Evolutionary conservation across 2,888 invertebrate genomes (phyloP).

Genomic region (Eurois occulta): DNA sequence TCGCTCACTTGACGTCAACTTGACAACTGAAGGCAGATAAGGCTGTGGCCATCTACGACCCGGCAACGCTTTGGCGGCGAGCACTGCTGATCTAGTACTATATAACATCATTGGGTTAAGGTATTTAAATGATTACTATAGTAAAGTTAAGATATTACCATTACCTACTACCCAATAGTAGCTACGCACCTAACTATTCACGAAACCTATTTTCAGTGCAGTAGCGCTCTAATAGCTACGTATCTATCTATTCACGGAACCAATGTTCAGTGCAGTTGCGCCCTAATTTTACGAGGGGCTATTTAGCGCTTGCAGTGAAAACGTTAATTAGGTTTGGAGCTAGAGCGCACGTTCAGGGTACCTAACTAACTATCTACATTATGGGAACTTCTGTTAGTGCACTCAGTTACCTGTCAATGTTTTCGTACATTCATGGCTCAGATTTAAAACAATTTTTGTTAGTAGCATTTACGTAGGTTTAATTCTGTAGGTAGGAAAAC

Average conservation of each 20-base stretch:
- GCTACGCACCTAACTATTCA: constrained; percentile 5
- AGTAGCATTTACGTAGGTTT: background rate
- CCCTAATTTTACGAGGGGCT: constrained; percentile 27
- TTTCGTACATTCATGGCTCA: background rate
- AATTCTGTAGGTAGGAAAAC: background rate
- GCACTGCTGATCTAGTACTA: no score
- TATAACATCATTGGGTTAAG: no score
- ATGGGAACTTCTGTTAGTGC: constrained; percentile 5
- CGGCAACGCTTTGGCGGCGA: no score
- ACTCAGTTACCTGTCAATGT: constrained; percentile 3
- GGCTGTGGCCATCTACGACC: no score
- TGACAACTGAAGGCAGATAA: no score
- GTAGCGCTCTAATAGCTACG: constrained; percentile 13
- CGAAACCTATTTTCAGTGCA: constrained; percentile 19
- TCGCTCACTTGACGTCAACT: no score
- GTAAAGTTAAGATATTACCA: no score
- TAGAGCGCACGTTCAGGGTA: background rate
- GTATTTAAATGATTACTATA: no score
- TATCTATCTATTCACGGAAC: constrained; percentile 13
- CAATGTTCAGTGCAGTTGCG: constrained; percentile 21
- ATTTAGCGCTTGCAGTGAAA: constrained; percentile 42
- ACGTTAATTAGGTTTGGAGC: constrained; percentile 43
- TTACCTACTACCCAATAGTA: no score
- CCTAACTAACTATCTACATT: background rate
- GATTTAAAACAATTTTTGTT: background rate